Percentiles rank a stretch among this genome's conserved stretches.
Evolutionary conservation across 1,140 invertebrate genomes (phyloP).

Genomic region (Chrysomallon squamiferum): DNA sequence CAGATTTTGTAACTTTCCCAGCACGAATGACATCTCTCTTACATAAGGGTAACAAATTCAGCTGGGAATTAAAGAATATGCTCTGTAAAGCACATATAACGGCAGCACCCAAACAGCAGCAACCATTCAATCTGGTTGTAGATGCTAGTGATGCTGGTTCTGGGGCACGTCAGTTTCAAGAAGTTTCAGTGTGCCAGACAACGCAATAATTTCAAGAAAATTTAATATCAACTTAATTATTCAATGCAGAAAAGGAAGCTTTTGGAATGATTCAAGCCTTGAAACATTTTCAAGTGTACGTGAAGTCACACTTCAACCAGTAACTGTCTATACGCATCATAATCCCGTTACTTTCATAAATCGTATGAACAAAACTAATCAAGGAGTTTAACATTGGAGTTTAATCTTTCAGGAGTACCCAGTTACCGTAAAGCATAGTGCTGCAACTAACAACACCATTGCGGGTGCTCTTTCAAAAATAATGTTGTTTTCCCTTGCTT

Average conservation of each 20-base stretch:
- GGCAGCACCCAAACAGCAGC: conserved; percentile 51
- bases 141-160: conserved; percentile 30
- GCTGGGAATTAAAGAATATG: conserved; percentile 43
- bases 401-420: not conserved
- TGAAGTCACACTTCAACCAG: not conserved
- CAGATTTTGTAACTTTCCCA: conserved; percentile 36
- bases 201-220: conserved; percentile 27
- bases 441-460: not conserved
- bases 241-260: conserved; percentile 16
- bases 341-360: conserved; percentile 8
- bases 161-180: conserved; percentile 26
- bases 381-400: conserved; percentile 1
- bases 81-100: conserved; percentile 32
- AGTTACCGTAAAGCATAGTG: not conserved
- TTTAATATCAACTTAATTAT: conserved; percentile 12
- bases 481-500: too few relatives aligned
- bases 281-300: conserved; percentile 16
- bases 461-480: not conserved
- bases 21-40: conserved; percentile 51
- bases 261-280: conserved; percentile 7
- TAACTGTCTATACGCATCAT: not conserved
- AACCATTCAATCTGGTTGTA: conserved; percentile 39
- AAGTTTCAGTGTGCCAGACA: conserved; percentile 15
- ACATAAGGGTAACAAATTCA: conserved; percentile 42
- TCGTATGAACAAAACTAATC: conserved; percentile 5